These are phyloP conservation scores for Castor canadensis DNA, from an alignment of 2,113 vertebrate genomes.

Conservation along the genomic window DNA sequence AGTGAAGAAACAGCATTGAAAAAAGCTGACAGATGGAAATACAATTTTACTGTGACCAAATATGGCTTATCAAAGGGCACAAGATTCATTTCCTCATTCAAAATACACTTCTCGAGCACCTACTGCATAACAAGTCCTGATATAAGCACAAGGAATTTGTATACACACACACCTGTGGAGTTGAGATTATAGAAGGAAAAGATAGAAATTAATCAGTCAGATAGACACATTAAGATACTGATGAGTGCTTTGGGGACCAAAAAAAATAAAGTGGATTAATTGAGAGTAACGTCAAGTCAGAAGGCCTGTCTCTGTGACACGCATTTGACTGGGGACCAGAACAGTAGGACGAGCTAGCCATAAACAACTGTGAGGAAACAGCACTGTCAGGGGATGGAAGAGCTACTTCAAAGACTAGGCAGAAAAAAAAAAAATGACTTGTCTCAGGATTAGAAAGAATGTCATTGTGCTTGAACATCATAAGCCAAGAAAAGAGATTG, in stretches of 20 bases:
- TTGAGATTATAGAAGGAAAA: neutral
- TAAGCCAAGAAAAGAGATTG: neutral
- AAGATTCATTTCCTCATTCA: neutral
- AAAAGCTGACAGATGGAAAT: neutral
- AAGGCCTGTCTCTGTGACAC: neutral
- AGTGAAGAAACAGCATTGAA: neutral
- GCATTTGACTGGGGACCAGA: too few species aligned
- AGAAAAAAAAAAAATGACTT: neutral
- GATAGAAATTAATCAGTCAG: neutral
- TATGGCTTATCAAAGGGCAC: neutral
- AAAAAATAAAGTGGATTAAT: neutral
- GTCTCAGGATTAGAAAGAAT: neutral
- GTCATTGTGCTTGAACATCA: rapidly evolving
- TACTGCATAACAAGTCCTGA: neutral
- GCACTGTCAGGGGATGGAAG: rapidly evolving
- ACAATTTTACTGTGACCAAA: neutral
- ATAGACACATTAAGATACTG: neutral
- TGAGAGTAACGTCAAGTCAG: neutral
- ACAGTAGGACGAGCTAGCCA: neutral
- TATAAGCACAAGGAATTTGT: neutral
- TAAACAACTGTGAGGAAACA: neutral
- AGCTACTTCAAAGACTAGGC: too few species aligned
- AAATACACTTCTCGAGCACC: neutral
- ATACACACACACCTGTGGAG: rapidly evolving
- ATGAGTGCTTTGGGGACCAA: neutral